These are phyloP conservation scores for Numenius phaeopus DNA, from an alignment of 2,797 vertebrate species.

Conservation along the genomic window DNA sequence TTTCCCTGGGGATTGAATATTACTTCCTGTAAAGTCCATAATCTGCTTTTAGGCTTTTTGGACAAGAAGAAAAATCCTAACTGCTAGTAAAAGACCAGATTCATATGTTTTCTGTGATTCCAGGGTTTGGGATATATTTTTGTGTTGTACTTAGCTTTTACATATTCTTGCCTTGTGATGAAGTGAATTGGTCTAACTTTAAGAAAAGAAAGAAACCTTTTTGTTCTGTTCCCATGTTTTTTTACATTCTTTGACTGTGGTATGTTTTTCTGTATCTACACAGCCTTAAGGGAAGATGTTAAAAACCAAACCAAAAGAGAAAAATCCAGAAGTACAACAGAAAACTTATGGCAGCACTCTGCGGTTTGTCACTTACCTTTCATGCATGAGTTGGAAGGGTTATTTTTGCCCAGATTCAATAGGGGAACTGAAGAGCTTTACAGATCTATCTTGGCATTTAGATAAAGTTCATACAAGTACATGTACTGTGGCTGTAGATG, in stretches of 20 bases:
- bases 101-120: not conserved
- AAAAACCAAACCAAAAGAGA: not conserved
- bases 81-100: not conserved
- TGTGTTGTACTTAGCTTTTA: not conserved
- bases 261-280: not conserved
- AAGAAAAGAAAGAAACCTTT: not conserved
- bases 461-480: not conserved
- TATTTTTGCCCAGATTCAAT: not conserved
- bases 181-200: not conserved
- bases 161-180: not conserved
- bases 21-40: not conserved
- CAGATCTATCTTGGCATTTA: conserved; percentile 30
- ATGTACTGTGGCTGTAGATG: not conserved
- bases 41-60: not conserved
- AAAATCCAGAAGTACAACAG: not conserved
- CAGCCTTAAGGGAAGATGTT: conserved; percentile 6
- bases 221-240: not conserved
- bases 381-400: not conserved
- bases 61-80: not conserved
- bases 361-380: conserved; percentile 7
- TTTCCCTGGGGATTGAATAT: not conserved
- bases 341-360: not conserved
- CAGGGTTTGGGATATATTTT: not conserved
- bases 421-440: not conserved
- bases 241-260: not conserved